Percentiles rank a stretch among this genome's conserved stretches.
Evolutionary conservation across 2,113 vertebrate species (phyloP).

Genomic region (Phylloscopus trochiloides): DNA sequence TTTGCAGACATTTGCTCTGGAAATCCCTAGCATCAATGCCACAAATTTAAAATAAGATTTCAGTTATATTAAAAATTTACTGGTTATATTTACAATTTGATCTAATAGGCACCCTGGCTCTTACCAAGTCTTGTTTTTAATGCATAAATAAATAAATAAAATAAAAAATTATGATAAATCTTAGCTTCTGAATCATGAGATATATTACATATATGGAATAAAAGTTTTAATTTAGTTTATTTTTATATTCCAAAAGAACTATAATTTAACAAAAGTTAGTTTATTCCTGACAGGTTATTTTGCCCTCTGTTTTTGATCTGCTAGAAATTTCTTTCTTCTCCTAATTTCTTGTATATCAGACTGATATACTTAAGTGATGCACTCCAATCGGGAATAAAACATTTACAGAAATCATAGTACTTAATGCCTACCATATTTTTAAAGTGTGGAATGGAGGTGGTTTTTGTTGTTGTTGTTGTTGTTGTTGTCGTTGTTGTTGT

Average conservation of each 20-base stretch:
- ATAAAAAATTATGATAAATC: background rate
- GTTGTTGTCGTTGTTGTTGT: no score
- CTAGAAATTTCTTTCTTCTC: background rate
- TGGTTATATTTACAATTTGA: background rate
- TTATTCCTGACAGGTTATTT: background rate
- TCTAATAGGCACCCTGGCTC: background rate
- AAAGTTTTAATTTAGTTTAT: background rate
- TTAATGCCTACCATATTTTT: background rate
- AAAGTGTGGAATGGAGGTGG: background rate
- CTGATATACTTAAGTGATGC: background rate
- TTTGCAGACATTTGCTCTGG: background rate
- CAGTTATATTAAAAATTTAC: background rate
- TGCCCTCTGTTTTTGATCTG: background rate
- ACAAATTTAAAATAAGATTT: background rate
- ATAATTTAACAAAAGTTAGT: background rate
- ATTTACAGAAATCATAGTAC: background rate
- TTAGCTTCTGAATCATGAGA: background rate
- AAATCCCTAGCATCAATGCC: background rate
- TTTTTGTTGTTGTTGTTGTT: no score
- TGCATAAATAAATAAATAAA: background rate
- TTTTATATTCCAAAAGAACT: background rate
- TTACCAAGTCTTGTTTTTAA: background rate
- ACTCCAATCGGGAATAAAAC: background rate
- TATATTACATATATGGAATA: background rate
- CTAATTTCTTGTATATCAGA: background rate